Conservation (phyloP, 1,140 invertebrate species). For the Mizuhopecten yessoensis region DNA sequence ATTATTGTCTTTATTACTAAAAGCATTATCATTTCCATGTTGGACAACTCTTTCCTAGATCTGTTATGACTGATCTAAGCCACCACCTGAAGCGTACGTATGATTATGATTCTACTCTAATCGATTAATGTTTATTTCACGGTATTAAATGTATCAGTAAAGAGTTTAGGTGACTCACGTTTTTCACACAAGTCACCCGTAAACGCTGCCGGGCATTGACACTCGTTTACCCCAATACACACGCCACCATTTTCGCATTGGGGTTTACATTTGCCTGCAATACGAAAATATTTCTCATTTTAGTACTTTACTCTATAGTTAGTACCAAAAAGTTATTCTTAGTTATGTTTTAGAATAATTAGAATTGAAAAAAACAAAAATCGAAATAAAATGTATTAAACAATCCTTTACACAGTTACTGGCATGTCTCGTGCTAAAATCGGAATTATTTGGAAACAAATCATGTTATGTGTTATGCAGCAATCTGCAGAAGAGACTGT, state of each 20-base stretch:
- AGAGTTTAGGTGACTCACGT: slow-evolving; percentile 50
- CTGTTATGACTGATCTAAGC: background rate
- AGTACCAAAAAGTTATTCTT: slow-evolving; percentile 22
- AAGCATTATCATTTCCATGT: background rate
- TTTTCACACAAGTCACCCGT: slow-evolving; percentile 88
- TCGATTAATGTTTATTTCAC: background rate
- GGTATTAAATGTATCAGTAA: background rate
- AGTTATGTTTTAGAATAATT: background rate
- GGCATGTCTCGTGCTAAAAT: background rate
- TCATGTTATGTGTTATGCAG: background rate
- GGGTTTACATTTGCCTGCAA: slow-evolving; percentile 79
- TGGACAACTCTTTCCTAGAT: background rate
- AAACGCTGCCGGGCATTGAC: slow-evolving; percentile 89
- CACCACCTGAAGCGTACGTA: background rate
- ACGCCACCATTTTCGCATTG: slow-evolving; percentile 91
- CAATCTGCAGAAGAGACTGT: slow-evolving; percentile 8
- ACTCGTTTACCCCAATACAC: slow-evolving; percentile 88
- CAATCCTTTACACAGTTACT: background rate
- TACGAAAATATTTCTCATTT: slow-evolving; percentile 8
- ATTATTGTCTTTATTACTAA: too few relatives aligned
- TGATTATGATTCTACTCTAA: background rate
- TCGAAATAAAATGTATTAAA: slow-evolving; percentile 28
- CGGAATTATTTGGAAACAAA: slow-evolving; percentile 16
- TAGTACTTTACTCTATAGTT: slow-evolving; percentile 2
- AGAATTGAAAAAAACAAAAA: slow-evolving; percentile 17